Percentiles rank a stretch among this genome's conserved stretches.
phyloP scores from a whole-genome alignment of 2,888 invertebrate species.

The Phyto melanocephala region DNA sequence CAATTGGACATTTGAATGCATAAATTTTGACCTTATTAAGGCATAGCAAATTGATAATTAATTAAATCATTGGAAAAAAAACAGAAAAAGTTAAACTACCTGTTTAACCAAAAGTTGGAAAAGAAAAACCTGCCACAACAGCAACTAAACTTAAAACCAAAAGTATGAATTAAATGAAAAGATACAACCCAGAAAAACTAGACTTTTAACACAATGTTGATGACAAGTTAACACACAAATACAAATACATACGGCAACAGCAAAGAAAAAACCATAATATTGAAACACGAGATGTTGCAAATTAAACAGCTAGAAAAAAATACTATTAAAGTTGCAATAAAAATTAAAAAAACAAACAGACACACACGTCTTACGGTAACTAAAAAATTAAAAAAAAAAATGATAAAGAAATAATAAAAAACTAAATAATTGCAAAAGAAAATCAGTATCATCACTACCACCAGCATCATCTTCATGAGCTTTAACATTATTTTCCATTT shows the following conservation, averaged over 20 bases:
- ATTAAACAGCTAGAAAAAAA: not conserved
- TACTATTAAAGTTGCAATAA: conserved; percentile 17
- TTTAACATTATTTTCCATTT: not conserved
- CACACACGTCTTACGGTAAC: conserved; percentile 22
- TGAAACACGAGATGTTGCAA: conserved; percentile 48
- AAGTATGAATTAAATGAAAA: conserved; percentile 32
- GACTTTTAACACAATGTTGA: conserved; percentile 21
- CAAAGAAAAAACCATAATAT: conserved; percentile 12
- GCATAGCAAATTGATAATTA: conserved; percentile 23
- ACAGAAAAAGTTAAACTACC: conserved; percentile 11
- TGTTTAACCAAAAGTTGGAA: conserved; percentile 28
- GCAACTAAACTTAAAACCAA: not conserved
- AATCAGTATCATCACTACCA: conserved; percentile 32
- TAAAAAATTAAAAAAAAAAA: conserved; percentile 15
- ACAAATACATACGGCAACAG: too few species aligned
- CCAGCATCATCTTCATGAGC: conserved; percentile 7
- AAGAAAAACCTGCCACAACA: not conserved
- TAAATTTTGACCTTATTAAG: conserved; percentile 21
- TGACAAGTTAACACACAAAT: conserved; percentile 51
- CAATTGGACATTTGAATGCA: not conserved
- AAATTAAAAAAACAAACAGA: not conserved
- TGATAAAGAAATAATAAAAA: conserved; percentile 2
- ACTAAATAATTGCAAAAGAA: conserved; percentile 59
- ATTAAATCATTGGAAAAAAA: not conserved
- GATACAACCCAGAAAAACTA: conserved; percentile 30